Percentiles rank a stretch among this genome's conserved stretches.
Conservation (phyloP, 2,113 vertebrate genomes). For the Lasiurus cinereus region DNA sequence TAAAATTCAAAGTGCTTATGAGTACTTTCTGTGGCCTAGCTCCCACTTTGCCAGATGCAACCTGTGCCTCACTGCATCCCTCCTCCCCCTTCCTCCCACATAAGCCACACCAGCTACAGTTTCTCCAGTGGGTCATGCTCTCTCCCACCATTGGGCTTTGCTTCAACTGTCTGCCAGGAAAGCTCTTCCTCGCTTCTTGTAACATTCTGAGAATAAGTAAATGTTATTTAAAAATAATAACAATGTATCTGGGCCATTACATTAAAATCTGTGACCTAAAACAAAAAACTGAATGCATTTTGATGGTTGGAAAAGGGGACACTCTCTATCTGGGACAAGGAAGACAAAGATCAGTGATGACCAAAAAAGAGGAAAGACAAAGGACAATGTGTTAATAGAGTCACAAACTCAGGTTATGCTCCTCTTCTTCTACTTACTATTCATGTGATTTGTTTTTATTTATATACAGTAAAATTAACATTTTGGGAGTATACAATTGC, state of each 20-base stretch:
- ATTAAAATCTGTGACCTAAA: conserved; percentile 30
- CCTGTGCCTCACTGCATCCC: neutral
- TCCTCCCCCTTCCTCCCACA: too few relatives aligned
- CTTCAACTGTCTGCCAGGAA: neutral
- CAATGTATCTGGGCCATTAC: neutral
- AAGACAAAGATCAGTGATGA: neutral
- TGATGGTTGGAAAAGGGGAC: conserved; percentile 14
- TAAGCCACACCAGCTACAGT: neutral
- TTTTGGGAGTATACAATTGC: neutral
- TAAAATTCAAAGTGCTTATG: neutral
- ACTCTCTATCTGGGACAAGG: neutral
- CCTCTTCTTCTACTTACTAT: neutral
- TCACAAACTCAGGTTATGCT: neutral
- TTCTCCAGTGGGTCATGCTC: neutral
- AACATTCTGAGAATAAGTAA: conserved; percentile 35
- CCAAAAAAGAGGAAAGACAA: neutral
- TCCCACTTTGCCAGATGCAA: neutral
- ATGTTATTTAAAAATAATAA: neutral
- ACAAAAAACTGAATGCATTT: conserved; percentile 15
- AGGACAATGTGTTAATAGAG: neutral
- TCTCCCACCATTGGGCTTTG: neutral
- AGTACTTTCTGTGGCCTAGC: neutral
- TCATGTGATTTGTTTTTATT: neutral
- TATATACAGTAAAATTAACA: neutral
- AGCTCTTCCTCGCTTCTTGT: neutral